Evolutionary conservation across 2,888 invertebrate species (phyloP).

Genomic region (Volucella inflata): DNA sequence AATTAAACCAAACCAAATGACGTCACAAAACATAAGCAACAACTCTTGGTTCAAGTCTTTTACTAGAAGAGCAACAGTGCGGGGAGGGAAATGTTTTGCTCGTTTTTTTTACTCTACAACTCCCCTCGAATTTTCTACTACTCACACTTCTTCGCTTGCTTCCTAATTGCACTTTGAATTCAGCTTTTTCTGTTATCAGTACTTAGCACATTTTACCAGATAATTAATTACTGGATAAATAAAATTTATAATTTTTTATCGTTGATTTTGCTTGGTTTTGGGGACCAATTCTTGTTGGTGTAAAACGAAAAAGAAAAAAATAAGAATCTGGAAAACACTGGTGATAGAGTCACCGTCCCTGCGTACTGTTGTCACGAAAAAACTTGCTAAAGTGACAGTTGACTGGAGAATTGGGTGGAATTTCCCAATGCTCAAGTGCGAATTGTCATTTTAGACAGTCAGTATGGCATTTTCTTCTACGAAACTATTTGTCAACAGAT

Average conservation of each 20-base stretch:
- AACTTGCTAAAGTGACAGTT: slow-evolving; percentile 60
- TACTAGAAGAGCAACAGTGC: background rate
- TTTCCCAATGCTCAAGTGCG: slow-evolving; percentile 14
- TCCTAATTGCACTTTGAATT: slow-evolving; percentile 64
- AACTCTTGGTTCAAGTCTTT: slow-evolving; percentile 22
- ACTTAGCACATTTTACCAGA: slow-evolving; percentile 55
- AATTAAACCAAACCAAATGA: slow-evolving; percentile 49
- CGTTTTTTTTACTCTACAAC: slow-evolving; percentile 24
- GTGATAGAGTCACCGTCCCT: slow-evolving; percentile 28
- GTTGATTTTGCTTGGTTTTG: slow-evolving; percentile 3
- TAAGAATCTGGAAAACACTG: slow-evolving; percentile 40
- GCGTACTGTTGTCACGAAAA: slow-evolving; percentile 45
- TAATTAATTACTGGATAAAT: slow-evolving; percentile 49
- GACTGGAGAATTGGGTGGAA: slow-evolving; percentile 56
- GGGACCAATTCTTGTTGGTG: slow-evolving; percentile 8
- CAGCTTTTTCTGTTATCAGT: slow-evolving; percentile 56
- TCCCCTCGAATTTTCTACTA: slow-evolving; percentile 34
- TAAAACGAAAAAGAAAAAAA: slow-evolving; percentile 27
- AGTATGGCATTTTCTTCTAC: background rate
- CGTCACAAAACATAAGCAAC: slow-evolving; percentile 69
- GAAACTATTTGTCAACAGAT: slow-evolving; percentile 20
- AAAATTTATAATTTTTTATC: slow-evolving; percentile 2
- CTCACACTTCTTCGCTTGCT: slow-evolving; percentile 43
- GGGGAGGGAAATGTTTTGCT: slow-evolving; percentile 56
- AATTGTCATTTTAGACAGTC: slow-evolving; percentile 37